Conservation (phyloP, 2,888 invertebrate species). For the Drosophila neotestacea region DNA sequence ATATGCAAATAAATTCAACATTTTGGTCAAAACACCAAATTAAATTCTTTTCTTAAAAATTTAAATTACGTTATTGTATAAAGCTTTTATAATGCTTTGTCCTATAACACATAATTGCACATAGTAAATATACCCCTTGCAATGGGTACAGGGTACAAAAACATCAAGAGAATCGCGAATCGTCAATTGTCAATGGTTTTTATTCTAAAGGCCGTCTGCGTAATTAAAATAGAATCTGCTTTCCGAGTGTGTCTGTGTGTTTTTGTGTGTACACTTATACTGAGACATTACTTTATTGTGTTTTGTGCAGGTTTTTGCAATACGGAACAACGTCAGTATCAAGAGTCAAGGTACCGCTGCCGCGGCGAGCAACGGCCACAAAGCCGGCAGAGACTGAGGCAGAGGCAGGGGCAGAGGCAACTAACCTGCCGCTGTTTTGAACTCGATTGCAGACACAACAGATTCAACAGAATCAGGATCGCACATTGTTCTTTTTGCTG, state of each 20-base stretch:
- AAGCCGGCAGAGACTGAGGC: constrained; percentile 20
- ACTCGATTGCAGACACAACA: constrained; percentile 39
- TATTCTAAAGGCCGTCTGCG: constrained; percentile 68
- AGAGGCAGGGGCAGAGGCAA: constrained; percentile 37
- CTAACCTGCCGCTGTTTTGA: constrained; percentile 53
- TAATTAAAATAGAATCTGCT: constrained; percentile 69
- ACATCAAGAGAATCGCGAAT: constrained; percentile 58
- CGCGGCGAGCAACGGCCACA: constrained; percentile 37
- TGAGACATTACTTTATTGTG: constrained; percentile 34
- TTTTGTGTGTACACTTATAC: constrained; percentile 15
- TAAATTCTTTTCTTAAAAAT: too few species aligned
- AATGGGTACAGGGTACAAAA: constrained; percentile 12
- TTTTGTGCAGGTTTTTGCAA: constrained; percentile 55
- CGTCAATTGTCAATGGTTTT: constrained; percentile 67
- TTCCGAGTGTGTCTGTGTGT: constrained; percentile 14
- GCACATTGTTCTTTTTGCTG: constrained; percentile 34
- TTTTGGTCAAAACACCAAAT: too few species aligned
- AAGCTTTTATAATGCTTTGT: too few species aligned
- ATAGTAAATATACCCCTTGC: background rate
- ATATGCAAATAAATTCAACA: too few species aligned
- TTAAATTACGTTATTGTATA: too few species aligned
- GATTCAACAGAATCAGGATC: constrained; percentile 39
- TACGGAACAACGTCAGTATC: constrained; percentile 62
- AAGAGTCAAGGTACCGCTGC: constrained; percentile 71
- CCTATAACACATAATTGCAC: background rate